These are phyloP conservation scores for Gymnocheta viridis DNA, from an alignment of 2,888 invertebrate genomes.

Conservation along the genomic window DNA sequence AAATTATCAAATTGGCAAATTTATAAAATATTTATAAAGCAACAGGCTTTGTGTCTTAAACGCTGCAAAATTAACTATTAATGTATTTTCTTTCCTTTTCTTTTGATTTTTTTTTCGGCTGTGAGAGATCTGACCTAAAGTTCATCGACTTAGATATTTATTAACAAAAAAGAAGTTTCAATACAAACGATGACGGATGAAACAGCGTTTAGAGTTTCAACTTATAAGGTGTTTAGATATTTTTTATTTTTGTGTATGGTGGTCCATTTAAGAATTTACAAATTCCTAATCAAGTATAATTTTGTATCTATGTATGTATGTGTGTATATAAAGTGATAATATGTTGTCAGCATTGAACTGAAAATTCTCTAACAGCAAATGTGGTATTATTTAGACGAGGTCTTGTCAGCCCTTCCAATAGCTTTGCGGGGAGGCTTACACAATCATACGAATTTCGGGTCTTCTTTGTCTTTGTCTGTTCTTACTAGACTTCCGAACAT, in stretches of 20 bases:
- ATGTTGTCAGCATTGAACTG: too few relatives aligned
- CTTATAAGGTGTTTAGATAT: neutral
- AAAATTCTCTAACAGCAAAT: too few relatives aligned
- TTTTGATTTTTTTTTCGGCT: conserved; percentile 5
- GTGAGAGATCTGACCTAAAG: conserved; percentile 16
- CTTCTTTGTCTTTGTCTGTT: too few relatives aligned
- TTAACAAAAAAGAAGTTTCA: neutral
- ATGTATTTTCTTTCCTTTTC: neutral
- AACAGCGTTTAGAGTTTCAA: neutral
- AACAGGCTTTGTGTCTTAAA: neutral
- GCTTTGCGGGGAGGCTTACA: too few relatives aligned
- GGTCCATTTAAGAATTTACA: neutral
- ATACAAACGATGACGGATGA: neutral
- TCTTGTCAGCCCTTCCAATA: too few relatives aligned
- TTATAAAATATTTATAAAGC: neutral
- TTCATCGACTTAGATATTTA: conserved; percentile 20
- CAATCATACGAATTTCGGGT: too few relatives aligned
- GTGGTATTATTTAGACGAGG: too few relatives aligned
- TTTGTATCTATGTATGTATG: too few relatives aligned
- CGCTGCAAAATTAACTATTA: conserved; percentile 4
- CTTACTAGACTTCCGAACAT: too few relatives aligned
- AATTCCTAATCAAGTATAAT: neutral
- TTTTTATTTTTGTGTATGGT: neutral
- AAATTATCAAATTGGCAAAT: conserved; percentile 5
- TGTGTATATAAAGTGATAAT: too few relatives aligned